These are phyloP conservation scores for Umimayanthus kanabou DNA, from an alignment of 92 coral and sea anemone genomes.

Conservation along the genomic window DNA sequence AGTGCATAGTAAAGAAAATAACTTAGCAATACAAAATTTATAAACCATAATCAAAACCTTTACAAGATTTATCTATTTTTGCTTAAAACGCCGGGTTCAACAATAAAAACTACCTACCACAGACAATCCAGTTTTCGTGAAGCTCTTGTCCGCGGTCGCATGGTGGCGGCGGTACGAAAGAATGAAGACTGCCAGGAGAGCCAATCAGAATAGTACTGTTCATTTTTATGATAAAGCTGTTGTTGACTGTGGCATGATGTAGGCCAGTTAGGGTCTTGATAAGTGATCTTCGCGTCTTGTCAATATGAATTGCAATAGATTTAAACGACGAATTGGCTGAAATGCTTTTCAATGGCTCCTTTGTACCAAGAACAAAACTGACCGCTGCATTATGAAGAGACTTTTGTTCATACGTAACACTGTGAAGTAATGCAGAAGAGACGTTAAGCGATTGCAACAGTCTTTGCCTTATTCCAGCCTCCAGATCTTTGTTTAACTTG, in stretches of 20 bases:
- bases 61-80: too few species aligned
- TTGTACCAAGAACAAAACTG: slow-evolving; percentile 17
- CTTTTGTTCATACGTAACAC: background rate
- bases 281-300: slow-evolving; percentile 23
- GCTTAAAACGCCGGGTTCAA: background rate
- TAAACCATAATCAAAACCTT: too few species aligned
- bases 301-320: slow-evolving; percentile 2
- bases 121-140: slow-evolving; percentile 50
- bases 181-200: background rate
- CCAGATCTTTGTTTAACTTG: background rate
- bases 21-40: too few species aligned
- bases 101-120: slow-evolving; percentile 41
- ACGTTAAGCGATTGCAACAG: background rate
- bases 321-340: background rate
- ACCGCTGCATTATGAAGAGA: background rate
- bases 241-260: slow-evolving; percentile 9
- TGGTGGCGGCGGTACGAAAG: slow-evolving; percentile 31
- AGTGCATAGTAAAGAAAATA: too few species aligned
- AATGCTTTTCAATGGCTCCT: slow-evolving; percentile 8
- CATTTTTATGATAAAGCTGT: slow-evolving; percentile 3
- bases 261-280: slow-evolving; percentile 8
- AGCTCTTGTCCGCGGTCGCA: slow-evolving; percentile 41
- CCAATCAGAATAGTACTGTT: background rate
- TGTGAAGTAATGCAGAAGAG: background rate
- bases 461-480: background rate